phyloP scores from a whole-genome alignment of 2,888 invertebrate genomes.

The Caradrina kadenii region DNA sequence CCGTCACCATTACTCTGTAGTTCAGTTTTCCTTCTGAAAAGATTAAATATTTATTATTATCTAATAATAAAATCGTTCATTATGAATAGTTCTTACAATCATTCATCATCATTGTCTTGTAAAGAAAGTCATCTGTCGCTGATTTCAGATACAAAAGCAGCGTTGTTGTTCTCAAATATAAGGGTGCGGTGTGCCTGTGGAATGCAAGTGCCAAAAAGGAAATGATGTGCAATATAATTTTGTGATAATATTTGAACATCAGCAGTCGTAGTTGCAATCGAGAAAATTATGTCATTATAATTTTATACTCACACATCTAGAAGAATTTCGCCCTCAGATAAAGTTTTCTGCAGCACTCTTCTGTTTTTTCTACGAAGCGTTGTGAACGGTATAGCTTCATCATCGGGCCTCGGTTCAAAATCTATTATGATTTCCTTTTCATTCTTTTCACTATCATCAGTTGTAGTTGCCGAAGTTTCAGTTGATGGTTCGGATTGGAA shows the following conservation, averaged over 20 bases:
- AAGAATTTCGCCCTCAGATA: slow-evolving; percentile 95
- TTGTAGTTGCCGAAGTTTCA: slow-evolving; percentile 88
- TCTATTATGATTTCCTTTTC: slow-evolving; percentile 96
- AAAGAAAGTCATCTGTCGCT: background rate
- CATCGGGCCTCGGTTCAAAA: slow-evolving; percentile 94
- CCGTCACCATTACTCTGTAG: slow-evolving; percentile 85
- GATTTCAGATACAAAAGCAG: background rate
- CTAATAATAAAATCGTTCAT: background rate
- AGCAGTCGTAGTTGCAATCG: too few relatives aligned
- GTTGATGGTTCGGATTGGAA: slow-evolving; percentile 90
- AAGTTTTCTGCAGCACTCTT: slow-evolving; percentile 93
- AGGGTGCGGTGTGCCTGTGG: background rate
- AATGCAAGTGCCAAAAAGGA: background rate
- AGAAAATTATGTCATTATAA: background rate
- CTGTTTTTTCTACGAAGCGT: slow-evolving; percentile 88
- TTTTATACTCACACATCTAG: slow-evolving; percentile 87
- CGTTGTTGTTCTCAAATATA: background rate
- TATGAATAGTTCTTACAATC: background rate
- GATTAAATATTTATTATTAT: slow-evolving; percentile 3
- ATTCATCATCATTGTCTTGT: too few relatives aligned
- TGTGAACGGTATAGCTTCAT: slow-evolving; percentile 92
- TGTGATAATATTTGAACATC: background rate
- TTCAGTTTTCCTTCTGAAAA: slow-evolving; percentile 86
- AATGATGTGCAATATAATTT: too few relatives aligned
- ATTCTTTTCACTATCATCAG: slow-evolving; percentile 91